Evolutionary conservation across 2,113 vertebrate species (phyloP).

Genomic region (Dipodomys merriami): DNA sequence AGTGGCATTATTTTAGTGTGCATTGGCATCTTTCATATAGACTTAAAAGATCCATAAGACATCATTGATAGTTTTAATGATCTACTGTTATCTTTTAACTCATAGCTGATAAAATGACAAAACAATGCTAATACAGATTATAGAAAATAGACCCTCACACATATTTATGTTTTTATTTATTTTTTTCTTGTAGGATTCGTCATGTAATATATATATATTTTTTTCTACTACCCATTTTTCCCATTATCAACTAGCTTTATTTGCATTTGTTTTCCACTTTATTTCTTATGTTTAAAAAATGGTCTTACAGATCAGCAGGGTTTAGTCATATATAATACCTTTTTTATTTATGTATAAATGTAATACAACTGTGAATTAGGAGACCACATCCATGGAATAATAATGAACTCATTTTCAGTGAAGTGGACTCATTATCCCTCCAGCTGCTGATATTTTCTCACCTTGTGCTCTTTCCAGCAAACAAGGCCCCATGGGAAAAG

Average conservation of each 20-base stretch:
- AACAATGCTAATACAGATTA: background rate
- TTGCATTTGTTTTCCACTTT: background rate
- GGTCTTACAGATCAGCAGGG: slow-evolving; percentile 37
- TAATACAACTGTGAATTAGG: slow-evolving; percentile 67
- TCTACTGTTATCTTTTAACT: background rate
- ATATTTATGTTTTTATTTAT: background rate
- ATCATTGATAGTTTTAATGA: background rate
- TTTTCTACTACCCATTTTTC: no score
- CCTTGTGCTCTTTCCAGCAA: slow-evolving; percentile 53
- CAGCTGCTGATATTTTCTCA: slow-evolving; percentile 64
- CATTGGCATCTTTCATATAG: background rate
- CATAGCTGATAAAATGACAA: background rate
- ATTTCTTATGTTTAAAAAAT: slow-evolving; percentile 59
- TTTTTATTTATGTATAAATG: slow-evolving; percentile 72
- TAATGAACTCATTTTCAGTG: slow-evolving; percentile 68
- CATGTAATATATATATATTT: no score
- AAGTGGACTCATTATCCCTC: slow-evolving; percentile 58
- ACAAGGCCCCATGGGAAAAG: slow-evolving; percentile 45
- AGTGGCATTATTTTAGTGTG: background rate
- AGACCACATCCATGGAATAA: slow-evolving; percentile 68
- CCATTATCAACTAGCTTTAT: background rate
- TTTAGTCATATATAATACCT: slow-evolving; percentile 37
- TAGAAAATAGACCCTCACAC: background rate
- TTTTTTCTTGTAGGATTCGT: background rate
- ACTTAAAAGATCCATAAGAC: background rate